phyloP scores from a whole-genome alignment of 2,797 vertebrate species.

The Schizothorax lantsangensis region DNA sequence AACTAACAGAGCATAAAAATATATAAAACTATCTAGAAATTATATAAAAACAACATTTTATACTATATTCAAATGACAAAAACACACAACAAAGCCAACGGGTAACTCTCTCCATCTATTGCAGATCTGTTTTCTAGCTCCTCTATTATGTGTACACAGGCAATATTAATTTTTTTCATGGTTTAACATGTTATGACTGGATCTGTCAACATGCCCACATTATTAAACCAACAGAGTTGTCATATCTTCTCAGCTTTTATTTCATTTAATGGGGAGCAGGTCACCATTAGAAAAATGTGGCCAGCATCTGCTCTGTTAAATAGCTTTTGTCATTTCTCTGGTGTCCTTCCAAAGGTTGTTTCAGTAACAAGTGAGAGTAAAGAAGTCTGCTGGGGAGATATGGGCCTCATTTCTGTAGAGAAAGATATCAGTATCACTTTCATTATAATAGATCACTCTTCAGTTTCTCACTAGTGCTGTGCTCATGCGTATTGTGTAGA shows the following conservation, averaged over 20 bases:
- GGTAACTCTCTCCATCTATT: neutral
- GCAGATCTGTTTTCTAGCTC: neutral
- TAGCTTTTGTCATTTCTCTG: constrained; percentile 67
- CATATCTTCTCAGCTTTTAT: constrained; percentile 51
- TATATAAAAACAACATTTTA: neutral
- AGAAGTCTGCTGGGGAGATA: neutral
- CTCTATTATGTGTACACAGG: neutral
- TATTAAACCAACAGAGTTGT: constrained; percentile 33
- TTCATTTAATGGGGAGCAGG: constrained; percentile 40
- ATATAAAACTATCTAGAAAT: neutral
- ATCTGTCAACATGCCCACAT: neutral
- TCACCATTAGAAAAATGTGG: constrained; percentile 66
- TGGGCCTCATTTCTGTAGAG: constrained; percentile 3
- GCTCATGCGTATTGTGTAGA: neutral
- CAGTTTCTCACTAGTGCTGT: constrained; percentile 28
- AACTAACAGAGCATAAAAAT: neutral
- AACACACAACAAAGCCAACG: neutral
- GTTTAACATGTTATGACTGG: constrained; percentile 34
- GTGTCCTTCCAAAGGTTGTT: constrained; percentile 50
- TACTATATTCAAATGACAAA: neutral
- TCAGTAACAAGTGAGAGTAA: constrained; percentile 37
- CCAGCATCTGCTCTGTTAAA: constrained; percentile 61
- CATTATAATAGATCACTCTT: constrained; percentile 51
- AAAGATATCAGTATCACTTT: constrained; percentile 5
- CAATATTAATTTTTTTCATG: constrained; percentile 23